Evolutionary conservation across 2,797 vertebrate genomes (phyloP).

Genomic region (Enteromius anoplus): DNA sequence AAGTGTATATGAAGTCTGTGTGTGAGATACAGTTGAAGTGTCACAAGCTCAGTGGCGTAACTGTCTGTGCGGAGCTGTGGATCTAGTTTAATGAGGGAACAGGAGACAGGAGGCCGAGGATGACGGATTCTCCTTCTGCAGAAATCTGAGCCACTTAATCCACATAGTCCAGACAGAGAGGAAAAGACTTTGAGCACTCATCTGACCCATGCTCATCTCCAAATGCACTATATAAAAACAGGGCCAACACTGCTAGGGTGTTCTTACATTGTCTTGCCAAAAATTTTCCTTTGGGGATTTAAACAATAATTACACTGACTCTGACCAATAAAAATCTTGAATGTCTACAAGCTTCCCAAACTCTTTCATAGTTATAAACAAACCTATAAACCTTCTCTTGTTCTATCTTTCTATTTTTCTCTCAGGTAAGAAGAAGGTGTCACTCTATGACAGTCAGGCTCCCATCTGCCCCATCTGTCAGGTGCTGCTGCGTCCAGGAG

Average conservation of each 20-base stretch:
- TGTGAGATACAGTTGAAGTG: constrained; percentile 50
- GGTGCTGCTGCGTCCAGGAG: constrained; percentile 92
- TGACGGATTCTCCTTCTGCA: constrained; percentile 57
- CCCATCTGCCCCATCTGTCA: constrained; percentile 98
- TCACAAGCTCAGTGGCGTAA: constrained; percentile 47
- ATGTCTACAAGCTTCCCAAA: not conserved
- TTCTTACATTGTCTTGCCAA: not conserved
- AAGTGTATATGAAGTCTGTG: constrained; percentile 42
- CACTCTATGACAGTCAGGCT: constrained; percentile 96
- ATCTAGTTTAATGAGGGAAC: constrained; percentile 63
- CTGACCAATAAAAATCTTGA: not conserved
- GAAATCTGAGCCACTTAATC: constrained; percentile 66
- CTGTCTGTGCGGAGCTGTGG: constrained; percentile 51
- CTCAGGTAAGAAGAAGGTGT: constrained; percentile 96
- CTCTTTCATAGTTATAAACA: not conserved
- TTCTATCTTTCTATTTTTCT: constrained; percentile 49
- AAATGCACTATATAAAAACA: constrained; percentile 8
- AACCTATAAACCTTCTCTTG: constrained; percentile 55
- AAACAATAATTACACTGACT: too few species aligned
- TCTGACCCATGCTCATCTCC: constrained; percentile 40
- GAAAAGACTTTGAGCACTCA: constrained; percentile 44
- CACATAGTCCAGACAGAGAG: constrained; percentile 51
- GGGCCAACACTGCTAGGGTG: not conserved
- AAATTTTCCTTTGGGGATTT: not conserved
- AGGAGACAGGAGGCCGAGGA: constrained; percentile 58